These are phyloP conservation scores for Holacanthella duospinosa DNA, from an alignment of 2,888 invertebrate genomes.

Conservation along the genomic window DNA sequence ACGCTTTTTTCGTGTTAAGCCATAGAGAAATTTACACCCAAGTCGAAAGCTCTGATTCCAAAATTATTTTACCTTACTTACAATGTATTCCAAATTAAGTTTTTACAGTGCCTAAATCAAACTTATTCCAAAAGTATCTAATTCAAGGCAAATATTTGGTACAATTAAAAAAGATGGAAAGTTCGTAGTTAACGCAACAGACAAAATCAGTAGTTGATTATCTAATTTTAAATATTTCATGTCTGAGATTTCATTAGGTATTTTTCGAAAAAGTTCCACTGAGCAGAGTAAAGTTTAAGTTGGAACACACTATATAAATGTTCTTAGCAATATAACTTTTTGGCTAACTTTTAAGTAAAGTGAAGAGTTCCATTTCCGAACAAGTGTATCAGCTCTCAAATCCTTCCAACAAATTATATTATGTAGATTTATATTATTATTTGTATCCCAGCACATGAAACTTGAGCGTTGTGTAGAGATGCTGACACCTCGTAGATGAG, in stretches of 20 bases:
- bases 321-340: background rate
- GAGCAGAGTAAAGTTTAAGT: background rate
- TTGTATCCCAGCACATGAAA: constrained; percentile 74
- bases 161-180: too few species aligned
- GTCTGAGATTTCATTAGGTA: too few species aligned
- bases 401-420: constrained; percentile 89
- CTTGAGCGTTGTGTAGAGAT: constrained; percentile 72
- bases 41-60: constrained; percentile 51
- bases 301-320: background rate
- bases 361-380: constrained; percentile 68
- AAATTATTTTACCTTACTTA: constrained; percentile 29
- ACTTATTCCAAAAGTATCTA: too few species aligned
- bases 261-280: too few species aligned
- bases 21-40: constrained; percentile 59
- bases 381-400: constrained; percentile 59
- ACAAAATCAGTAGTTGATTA: too few species aligned
- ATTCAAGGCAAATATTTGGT: too few species aligned
- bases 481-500: constrained; percentile 65
- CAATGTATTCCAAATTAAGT: background rate
- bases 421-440: constrained; percentile 60
- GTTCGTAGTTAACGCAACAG: too few species aligned
- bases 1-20: constrained; percentile 64
- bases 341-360: constrained; percentile 57
- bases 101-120: background rate
- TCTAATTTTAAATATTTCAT: too few species aligned